phyloP scores from a whole-genome alignment of 2,888 invertebrate genomes.

The Trachelus troglodyta region DNA sequence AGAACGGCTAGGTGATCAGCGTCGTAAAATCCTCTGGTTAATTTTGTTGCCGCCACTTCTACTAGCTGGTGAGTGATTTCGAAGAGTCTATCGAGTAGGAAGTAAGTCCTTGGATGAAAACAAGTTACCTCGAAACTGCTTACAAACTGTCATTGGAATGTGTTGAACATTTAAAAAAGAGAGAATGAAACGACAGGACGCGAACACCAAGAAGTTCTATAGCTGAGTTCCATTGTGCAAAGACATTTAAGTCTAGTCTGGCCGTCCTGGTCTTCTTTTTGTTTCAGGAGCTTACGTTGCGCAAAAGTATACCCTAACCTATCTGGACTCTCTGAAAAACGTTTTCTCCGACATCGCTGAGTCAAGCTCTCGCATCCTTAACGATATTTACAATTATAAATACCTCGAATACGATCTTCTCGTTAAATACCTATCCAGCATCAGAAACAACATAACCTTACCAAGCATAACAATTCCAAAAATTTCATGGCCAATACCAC shows the following conservation, averaged over 20 bases:
- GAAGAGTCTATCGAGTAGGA: not conserved
- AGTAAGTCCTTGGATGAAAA: not conserved
- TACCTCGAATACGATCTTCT: conserved; percentile 49
- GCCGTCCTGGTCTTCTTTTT: conserved; percentile 55
- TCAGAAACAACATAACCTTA: conserved; percentile 46
- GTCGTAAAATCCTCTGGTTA: conserved; percentile 58
- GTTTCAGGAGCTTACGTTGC: conserved; percentile 64
- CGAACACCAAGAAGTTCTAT: not conserved
- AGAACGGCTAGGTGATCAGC: conserved; percentile 39
- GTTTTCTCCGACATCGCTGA: conserved; percentile 53
- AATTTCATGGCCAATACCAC: conserved; percentile 51
- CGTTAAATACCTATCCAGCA: conserved; percentile 48
- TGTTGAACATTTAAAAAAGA: not conserved
- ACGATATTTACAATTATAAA: conserved; percentile 47
- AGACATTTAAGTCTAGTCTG: conserved; percentile 46
- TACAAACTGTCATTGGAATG: not conserved
- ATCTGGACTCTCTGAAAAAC: conserved; percentile 58
- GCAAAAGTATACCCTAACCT: conserved; percentile 59
- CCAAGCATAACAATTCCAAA: conserved; percentile 49
- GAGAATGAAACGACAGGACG: not conserved
- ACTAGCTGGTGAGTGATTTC: conserved; percentile 69
- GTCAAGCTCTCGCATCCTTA: conserved; percentile 54
- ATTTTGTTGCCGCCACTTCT: conserved; percentile 70
- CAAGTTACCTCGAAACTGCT: not conserved
- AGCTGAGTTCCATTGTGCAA: conserved; percentile 14